Percentiles rank a stretch among this genome's conserved stretches.
Evolutionary conservation across 2,888 invertebrate genomes (phyloP).

Genomic region (Troilus luridus): DNA sequence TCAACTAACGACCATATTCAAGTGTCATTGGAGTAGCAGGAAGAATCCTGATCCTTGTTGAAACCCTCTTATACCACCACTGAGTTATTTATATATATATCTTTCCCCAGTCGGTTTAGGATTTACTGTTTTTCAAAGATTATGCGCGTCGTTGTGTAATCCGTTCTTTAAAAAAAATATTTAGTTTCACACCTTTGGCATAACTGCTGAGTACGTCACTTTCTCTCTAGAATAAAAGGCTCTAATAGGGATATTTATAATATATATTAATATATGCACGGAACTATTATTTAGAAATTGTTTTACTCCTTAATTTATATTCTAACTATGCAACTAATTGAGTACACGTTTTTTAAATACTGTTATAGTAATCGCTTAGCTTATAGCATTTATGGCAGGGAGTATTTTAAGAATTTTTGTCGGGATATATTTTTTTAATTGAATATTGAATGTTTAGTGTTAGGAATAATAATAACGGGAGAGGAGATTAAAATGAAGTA

Average conservation of each 20-base stretch:
- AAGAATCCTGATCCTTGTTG: neutral
- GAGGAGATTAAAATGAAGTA: too few species aligned
- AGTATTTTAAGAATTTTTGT: too few species aligned
- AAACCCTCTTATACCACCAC: neutral
- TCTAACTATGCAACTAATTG: too few species aligned
- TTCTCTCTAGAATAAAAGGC: neutral
- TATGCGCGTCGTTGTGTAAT: neutral
- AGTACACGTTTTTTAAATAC: too few species aligned
- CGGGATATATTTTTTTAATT: too few species aligned
- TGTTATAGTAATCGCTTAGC: too few species aligned
- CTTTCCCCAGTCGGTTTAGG: neutral
- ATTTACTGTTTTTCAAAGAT: constrained; percentile 17
- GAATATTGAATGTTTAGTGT: too few species aligned
- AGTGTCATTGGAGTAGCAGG: neutral
- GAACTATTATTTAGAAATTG: neutral
- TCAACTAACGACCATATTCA: constrained; percentile 6
- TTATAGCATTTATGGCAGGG: too few species aligned
- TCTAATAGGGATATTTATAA: neutral
- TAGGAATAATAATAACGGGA: too few species aligned
- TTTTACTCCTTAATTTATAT: too few species aligned
- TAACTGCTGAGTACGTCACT: neutral
- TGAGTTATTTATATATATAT: neutral
- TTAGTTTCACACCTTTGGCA: neutral
- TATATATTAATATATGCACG: neutral
- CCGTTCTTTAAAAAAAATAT: neutral